Percentiles rank a stretch among this genome's conserved stretches.
Evolutionary conservation across 2,888 invertebrate genomes (phyloP).

Genomic region (Drosophila meridiana): DNA sequence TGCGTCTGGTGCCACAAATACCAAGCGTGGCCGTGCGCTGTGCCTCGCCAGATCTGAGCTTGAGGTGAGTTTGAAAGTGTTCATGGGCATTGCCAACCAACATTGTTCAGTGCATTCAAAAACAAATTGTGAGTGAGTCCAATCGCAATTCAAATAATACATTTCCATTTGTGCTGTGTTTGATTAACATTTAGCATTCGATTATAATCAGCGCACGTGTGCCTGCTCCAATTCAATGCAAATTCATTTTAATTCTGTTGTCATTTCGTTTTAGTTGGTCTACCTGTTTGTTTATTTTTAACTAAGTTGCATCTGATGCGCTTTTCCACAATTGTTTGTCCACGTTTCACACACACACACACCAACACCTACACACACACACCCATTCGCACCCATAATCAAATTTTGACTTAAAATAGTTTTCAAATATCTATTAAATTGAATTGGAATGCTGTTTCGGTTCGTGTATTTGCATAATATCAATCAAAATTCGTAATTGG

Average conservation of each 20-base stretch:
- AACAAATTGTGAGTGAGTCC: slow-evolving; percentile 7
- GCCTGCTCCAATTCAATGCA: not conserved
- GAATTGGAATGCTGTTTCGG: slow-evolving; percentile 6
- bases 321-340: slow-evolving; percentile 29
- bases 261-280: slow-evolving; percentile 16
- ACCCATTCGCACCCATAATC: not conserved
- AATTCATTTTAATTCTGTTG: slow-evolving; percentile 38
- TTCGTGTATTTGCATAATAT: slow-evolving; percentile 22
- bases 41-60: slow-evolving; percentile 95
- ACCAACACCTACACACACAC: slow-evolving; percentile 3
- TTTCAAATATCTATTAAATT: slow-evolving; percentile 7
- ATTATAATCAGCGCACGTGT: slow-evolving; percentile 46
- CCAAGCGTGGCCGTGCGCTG: slow-evolving; percentile 94
- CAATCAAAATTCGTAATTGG: slow-evolving; percentile 18
- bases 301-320: slow-evolving; percentile 21
- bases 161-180: slow-evolving; percentile 56
- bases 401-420: slow-evolving; percentile 6
- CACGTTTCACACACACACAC: slow-evolving; percentile 28
- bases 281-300: slow-evolving; percentile 30
- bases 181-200: slow-evolving; percentile 59
- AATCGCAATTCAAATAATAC: slow-evolving; percentile 29
- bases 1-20: slow-evolving; percentile 96
- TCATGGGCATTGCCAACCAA: not conserved
- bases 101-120: slow-evolving; percentile 25
- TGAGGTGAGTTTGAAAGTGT: slow-evolving; percentile 88